Conservation (phyloP, 2,113 vertebrate species). For the Hiodon tergisus region DNA sequence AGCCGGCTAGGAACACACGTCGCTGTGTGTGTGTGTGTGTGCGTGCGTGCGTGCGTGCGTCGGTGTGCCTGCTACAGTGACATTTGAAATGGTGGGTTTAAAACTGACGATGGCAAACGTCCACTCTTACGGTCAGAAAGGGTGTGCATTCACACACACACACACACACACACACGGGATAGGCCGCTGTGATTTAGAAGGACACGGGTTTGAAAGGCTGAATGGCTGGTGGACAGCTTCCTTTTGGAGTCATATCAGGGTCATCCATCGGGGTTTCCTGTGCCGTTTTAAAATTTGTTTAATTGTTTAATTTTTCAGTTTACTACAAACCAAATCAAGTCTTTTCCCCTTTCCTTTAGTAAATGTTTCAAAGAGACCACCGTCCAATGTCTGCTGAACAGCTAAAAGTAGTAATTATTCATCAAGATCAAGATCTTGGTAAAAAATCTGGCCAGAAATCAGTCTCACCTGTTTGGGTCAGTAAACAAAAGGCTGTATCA, state of each 20-base stretch:
- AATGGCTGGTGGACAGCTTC: background rate
- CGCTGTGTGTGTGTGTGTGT: too few relatives aligned
- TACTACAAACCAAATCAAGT: background rate
- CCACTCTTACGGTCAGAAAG: too few relatives aligned
- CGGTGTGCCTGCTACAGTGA: too few relatives aligned
- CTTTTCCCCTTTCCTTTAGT: background rate
- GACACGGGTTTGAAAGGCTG: background rate
- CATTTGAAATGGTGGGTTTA: too few relatives aligned
- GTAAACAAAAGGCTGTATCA: too few relatives aligned
- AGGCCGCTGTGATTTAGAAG: background rate
- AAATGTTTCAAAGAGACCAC: constrained; percentile 18
- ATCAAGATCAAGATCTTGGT: background rate
- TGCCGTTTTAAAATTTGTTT: background rate
- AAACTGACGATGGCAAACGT: too few relatives aligned
- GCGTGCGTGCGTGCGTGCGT: too few relatives aligned
- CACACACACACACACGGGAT: background rate
- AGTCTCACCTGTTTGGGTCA: too few relatives aligned
- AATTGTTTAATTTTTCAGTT: background rate
- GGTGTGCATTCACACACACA: too few relatives aligned
- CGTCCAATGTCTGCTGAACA: background rate
- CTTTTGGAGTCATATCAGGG: too few relatives aligned
- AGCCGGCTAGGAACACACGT: too few relatives aligned
- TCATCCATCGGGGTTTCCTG: background rate
- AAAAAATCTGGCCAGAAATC: too few relatives aligned
- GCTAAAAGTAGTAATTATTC: background rate